Conservation (phyloP, 2,113 vertebrate genomes). For the Epinephelus lanceolatus region DNA sequence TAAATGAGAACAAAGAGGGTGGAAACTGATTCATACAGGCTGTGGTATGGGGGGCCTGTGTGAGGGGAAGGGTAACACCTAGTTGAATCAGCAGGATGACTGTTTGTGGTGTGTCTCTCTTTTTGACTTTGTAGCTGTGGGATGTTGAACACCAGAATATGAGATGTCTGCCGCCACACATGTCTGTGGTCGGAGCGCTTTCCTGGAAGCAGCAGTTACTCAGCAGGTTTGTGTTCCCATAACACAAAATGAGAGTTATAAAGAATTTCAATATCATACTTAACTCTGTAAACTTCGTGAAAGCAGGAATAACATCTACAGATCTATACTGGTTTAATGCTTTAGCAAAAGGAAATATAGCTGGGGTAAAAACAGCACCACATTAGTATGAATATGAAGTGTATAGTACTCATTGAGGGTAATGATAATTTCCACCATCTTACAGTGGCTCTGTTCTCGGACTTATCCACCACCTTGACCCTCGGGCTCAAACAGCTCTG, state of each 20-base stretch:
- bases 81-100: slow-evolving; percentile 33
- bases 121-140: slow-evolving; percentile 82
- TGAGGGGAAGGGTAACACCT: not conserved
- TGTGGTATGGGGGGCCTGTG: not conserved
- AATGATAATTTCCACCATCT: slow-evolving; percentile 6
- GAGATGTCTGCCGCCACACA: slow-evolving; percentile 81
- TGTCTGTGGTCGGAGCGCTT: slow-evolving; percentile 83
- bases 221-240: slow-evolving; percentile 82
- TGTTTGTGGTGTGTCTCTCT: slow-evolving; percentile 53
- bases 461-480: slow-evolving; percentile 82
- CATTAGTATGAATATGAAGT: not conserved
- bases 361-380: not conserved
- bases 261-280: not conserved
- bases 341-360: not conserved
- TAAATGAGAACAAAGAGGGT: not conserved
- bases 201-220: slow-evolving; percentile 87
- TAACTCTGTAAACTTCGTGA: not conserved
- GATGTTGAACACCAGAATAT: slow-evolving; percentile 83
- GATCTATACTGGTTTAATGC: not conserved
- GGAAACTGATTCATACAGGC: slow-evolving; percentile 3
- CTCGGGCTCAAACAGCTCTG: slow-evolving; percentile 65
- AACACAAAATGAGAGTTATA: not conserved
- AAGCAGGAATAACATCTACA: not conserved
- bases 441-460: slow-evolving; percentile 86
- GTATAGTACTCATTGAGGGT: not conserved